Percentiles rank a stretch among this genome's conserved stretches.
These are phyloP conservation scores for Emys orbicularis DNA, from an alignment of 2,797 vertebrate genomes.

Conservation along the genomic window DNA sequence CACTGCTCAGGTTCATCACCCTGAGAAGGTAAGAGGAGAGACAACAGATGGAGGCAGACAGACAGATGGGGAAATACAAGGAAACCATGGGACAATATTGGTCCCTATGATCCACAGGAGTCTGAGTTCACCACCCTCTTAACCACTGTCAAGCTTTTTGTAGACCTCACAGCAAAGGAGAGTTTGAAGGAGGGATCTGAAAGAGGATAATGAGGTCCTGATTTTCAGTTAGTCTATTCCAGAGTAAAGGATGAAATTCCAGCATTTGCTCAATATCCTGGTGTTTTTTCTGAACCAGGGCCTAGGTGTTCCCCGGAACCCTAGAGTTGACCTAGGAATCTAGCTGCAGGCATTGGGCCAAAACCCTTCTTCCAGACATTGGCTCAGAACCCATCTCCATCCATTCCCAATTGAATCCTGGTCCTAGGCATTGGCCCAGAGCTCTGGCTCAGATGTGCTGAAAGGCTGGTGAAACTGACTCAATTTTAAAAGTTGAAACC, in stretches of 20 bases:
- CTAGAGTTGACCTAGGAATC: not conserved
- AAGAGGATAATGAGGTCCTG: not conserved
- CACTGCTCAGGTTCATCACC: slow-evolving; percentile 37
- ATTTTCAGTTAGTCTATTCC: not conserved
- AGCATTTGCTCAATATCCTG: not conserved
- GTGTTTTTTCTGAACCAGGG: not conserved
- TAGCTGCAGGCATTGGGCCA: not conserved
- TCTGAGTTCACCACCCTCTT: not conserved
- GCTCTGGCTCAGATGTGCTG: not conserved
- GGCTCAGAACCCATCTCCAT: not conserved
- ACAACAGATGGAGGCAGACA: not conserved
- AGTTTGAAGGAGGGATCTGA: not conserved
- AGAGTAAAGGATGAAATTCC: not conserved
- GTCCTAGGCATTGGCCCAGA: not conserved
- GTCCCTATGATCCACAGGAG: not conserved
- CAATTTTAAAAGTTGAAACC: not conserved
- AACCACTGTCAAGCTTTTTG: not conserved
- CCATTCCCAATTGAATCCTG: not conserved
- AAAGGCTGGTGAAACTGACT: not conserved
- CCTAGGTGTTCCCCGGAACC: not conserved
- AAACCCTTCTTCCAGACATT: not conserved
- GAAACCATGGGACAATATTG: not conserved
- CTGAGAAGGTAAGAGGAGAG: slow-evolving; percentile 4
- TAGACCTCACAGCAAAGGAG: not conserved
- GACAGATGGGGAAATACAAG: not conserved